phyloP scores from a whole-genome alignment of 2,797 vertebrate species.

The Lateolabrax maculatus region DNA sequence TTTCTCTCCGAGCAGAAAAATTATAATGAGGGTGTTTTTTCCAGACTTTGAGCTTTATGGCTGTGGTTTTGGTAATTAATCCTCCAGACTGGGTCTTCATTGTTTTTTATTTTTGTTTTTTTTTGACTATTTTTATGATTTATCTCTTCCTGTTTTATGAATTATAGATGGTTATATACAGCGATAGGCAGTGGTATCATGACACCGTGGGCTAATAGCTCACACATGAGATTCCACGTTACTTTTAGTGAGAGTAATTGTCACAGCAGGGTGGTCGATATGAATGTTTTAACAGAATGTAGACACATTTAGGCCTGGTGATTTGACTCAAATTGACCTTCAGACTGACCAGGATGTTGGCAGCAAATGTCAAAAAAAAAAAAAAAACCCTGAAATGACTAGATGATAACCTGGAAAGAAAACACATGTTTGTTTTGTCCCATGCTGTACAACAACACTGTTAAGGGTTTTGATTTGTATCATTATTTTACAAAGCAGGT shows the following conservation, averaged over 20 bases:
- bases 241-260: slow-evolving; percentile 14
- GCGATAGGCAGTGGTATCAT: background rate
- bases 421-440: slow-evolving; percentile 11
- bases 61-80: slow-evolving; percentile 43
- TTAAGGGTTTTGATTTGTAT: slow-evolving; percentile 19
- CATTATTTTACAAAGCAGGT: slow-evolving; percentile 25
- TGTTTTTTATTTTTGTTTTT: no score
- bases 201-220: slow-evolving; percentile 3
- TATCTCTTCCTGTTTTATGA: background rate
- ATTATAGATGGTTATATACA: slow-evolving; percentile 21
- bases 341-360: background rate
- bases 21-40: slow-evolving; percentile 60
- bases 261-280: slow-evolving; percentile 9
- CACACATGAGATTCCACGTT: slow-evolving; percentile 34
- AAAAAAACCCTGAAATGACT: background rate
- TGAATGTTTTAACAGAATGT: background rate
- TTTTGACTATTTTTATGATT: slow-evolving; percentile 9
- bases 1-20: slow-evolving; percentile 43
- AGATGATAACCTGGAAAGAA: background rate
- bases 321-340: slow-evolving; percentile 29
- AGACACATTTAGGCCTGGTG: slow-evolving; percentile 18
- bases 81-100: slow-evolving; percentile 19
- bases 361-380: background rate
- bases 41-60: slow-evolving; percentile 38
- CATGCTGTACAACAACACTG: background rate